A percentile compares a stretch with the other conserved stretches of the same genome.
Conservation (phyloP, 2,113 vertebrate genomes). For the Platanista minor region DNA sequence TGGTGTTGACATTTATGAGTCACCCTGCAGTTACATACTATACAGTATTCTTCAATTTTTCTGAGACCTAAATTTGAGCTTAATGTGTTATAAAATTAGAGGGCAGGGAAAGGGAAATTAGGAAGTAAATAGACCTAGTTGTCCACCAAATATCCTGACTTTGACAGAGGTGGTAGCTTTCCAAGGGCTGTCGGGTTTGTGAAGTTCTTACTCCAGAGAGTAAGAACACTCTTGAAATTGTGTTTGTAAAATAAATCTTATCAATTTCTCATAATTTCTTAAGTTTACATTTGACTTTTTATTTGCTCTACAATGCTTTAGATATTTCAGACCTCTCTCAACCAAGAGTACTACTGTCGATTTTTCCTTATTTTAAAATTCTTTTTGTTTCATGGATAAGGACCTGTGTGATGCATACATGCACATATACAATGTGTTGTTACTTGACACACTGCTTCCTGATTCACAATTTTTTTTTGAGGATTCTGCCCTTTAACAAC, state of each 20-base stretch:
- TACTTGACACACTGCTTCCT: not conserved
- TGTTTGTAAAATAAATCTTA: not conserved
- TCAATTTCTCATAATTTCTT: not conserved
- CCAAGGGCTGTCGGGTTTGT: too few species aligned
- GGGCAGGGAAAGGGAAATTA: not conserved
- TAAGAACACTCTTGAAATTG: not conserved
- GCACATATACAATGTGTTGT: not conserved
- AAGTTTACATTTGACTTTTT: not conserved
- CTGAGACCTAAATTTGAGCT: not conserved
- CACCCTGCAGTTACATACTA: not conserved
- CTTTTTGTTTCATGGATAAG: not conserved
- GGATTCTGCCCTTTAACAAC: not conserved
- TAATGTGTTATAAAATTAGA: not conserved
- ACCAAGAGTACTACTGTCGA: not conserved
- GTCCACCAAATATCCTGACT: not conserved
- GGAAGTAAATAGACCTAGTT: not conserved
- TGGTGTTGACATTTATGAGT: not conserved
- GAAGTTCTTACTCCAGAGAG: not conserved
- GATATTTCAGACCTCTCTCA: not conserved
- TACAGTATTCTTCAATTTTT: not conserved
- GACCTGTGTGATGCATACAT: not conserved
- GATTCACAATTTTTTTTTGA: not conserved
- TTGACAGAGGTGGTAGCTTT: not conserved
- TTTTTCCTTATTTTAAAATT: not conserved
- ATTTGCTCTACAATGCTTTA: not conserved